A percentile compares a stretch with the other conserved stretches of the same genome.
These are phyloP conservation scores for Myotis findleyi DNA, from an alignment of 2,797 vertebrate genomes.

Conservation along the genomic window DNA sequence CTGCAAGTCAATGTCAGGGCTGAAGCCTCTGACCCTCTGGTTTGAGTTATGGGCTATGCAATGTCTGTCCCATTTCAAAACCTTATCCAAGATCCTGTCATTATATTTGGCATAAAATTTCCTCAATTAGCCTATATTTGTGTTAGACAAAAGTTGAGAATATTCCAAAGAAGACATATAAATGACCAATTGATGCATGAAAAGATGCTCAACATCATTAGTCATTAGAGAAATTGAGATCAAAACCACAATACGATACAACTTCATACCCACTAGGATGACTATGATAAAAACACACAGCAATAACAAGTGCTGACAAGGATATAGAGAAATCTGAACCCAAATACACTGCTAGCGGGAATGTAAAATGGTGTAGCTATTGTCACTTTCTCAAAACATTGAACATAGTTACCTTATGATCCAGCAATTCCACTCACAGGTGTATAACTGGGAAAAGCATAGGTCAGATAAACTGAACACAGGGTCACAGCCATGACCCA, in stretches of 20 bases:
- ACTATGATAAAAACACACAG: not conserved
- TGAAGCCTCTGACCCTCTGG: not conserved
- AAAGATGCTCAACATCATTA: not conserved
- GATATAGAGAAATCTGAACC: not conserved
- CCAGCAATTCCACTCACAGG: not conserved
- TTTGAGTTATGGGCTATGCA: not conserved
- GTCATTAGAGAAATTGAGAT: not conserved
- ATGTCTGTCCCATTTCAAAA: conserved; percentile 17
- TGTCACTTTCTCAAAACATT: not conserved
- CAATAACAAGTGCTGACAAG: not conserved
- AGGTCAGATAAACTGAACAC: not conserved
- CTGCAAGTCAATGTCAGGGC: not conserved
- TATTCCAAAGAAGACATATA: not conserved
- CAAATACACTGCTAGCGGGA: not conserved
- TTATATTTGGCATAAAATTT: not conserved
- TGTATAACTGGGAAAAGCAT: not conserved
- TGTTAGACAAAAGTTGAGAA: not conserved
- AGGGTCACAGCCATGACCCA: not conserved
- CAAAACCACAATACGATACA: not conserved
- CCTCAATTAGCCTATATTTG: not conserved
- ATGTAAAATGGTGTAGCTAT: not conserved
- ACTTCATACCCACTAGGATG: not conserved
- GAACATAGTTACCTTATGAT: not conserved
- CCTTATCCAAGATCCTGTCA: not conserved
- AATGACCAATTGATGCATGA: not conserved